A percentile compares a stretch with the other conserved stretches of the same genome.
phyloP scores from a whole-genome alignment of 2,888 invertebrate species.

The Brachyptera risi region DNA sequence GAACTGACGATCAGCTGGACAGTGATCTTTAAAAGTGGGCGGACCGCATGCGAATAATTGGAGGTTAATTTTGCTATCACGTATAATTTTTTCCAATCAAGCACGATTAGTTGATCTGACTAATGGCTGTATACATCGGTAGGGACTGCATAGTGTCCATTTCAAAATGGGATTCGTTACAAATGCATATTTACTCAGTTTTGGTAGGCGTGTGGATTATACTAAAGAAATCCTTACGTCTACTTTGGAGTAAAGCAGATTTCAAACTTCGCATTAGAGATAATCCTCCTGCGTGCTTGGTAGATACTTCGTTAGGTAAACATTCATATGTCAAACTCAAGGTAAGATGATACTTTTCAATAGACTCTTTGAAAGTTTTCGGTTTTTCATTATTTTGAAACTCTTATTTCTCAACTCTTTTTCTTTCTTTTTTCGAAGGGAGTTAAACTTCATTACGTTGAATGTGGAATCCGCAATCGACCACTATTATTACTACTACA shows the following conservation, averaged over 20 bases:
- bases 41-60: neutral
- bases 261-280: conserved; percentile 48
- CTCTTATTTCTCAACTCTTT: neutral
- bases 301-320: conserved; percentile 55
- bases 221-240: conserved; percentile 46
- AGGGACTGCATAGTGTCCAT: conserved; percentile 44
- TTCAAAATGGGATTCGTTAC: conserved; percentile 47
- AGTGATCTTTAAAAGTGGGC: conserved; percentile 3
- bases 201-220: conserved; percentile 52
- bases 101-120: neutral
- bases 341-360: conserved; percentile 49
- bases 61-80: neutral
- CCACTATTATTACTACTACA: conserved; percentile 67
- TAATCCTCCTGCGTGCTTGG: conserved; percentile 57
- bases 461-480: conserved; percentile 56
- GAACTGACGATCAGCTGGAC: no score
- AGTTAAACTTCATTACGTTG: conserved; percentile 70
- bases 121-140: neutral
- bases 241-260: conserved; percentile 50
- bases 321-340: conserved; percentile 62
- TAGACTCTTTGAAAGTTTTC: no score
- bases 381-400: neutral
- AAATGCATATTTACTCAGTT: conserved; percentile 50
- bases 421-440: conserved; percentile 49
- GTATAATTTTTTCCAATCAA: neutral